phyloP scores from a whole-genome alignment of 2,888 invertebrate species.

The Anaspis maculata region DNA sequence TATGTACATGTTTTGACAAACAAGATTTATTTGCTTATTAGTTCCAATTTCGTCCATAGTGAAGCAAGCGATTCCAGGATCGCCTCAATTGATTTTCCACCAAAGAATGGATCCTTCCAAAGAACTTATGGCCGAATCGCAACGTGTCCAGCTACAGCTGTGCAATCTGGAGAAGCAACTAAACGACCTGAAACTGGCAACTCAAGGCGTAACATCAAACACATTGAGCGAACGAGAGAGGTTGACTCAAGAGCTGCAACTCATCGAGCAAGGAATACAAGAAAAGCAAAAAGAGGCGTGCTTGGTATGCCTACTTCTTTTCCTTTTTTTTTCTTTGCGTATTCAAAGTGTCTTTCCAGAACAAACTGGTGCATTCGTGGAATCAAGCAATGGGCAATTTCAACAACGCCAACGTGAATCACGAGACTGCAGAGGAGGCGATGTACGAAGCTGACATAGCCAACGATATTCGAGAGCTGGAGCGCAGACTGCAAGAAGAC shows the following conservation, averaged over 20 bases:
- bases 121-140: slow-evolving; percentile 49
- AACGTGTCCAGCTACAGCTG: slow-evolving; percentile 52
- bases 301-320: slow-evolving; percentile 30
- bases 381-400: slow-evolving; percentile 29
- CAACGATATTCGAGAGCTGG: slow-evolving; percentile 57
- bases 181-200: slow-evolving; percentile 50
- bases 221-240: slow-evolving; percentile 49
- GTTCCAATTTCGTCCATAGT: no score
- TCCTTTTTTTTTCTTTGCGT: neutral
- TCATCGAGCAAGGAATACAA: slow-evolving; percentile 54
- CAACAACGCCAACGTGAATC: slow-evolving; percentile 25
- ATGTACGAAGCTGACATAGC: slow-evolving; percentile 57
- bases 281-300: slow-evolving; percentile 54
- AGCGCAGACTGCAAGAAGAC: slow-evolving; percentile 58
- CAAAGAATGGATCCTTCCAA: slow-evolving; percentile 37
- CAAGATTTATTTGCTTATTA: no score
- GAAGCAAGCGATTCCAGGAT: no score
- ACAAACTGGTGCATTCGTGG: slow-evolving; percentile 37
- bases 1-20: no score
- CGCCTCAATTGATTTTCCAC: slow-evolving; percentile 35
- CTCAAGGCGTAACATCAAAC: slow-evolving; percentile 44
- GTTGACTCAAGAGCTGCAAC: slow-evolving; percentile 50
- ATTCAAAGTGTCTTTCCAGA: slow-evolving; percentile 24
- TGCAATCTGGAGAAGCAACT: slow-evolving; percentile 53
- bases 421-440: slow-evolving; percentile 44